Evolutionary conservation across 2,888 invertebrate genomes (phyloP).

Genomic region (Steinernema carpocapsae): DNA sequence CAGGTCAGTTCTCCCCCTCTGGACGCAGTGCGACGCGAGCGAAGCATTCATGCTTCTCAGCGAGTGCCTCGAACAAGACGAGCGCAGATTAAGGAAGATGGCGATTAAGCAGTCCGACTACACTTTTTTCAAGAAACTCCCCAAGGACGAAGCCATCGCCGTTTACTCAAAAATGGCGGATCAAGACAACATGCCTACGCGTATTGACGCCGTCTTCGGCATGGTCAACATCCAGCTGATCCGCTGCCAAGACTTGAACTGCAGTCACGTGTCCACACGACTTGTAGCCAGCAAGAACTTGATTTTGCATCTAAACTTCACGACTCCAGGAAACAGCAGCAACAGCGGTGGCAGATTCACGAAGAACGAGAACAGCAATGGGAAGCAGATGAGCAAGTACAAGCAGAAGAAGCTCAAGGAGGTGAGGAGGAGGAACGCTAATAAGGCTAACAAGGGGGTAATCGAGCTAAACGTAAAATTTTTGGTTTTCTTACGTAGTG

Average conservation of each 20-base stretch:
- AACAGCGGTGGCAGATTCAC: background rate
- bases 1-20: background rate
- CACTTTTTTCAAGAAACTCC: slow-evolving; percentile 3
- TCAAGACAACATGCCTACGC: slow-evolving; percentile 3
- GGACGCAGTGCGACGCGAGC: slow-evolving; percentile 17
- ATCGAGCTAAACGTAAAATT: no score
- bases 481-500: no score
- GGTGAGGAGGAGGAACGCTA: background rate
- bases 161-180: background rate
- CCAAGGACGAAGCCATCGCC: slow-evolving; percentile 4
- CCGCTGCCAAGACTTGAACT: background rate
- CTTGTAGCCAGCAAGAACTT: background rate
- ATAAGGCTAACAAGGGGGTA: no score
- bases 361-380: background rate
- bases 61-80: background rate
- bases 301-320: background rate
- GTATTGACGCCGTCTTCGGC: slow-evolving; percentile 23
- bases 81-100: slow-evolving; percentile 1
- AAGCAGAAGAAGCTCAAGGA: slow-evolving; percentile 28
- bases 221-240: slow-evolving; percentile 1
- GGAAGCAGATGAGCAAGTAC: slow-evolving; percentile 12
- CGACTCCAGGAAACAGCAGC: background rate
- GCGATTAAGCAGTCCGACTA: slow-evolving; percentile 1
- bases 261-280: slow-evolving; percentile 7
- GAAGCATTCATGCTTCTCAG: slow-evolving; percentile 21